Percentiles rank a stretch among this genome's conserved stretches.
phyloP scores from a whole-genome alignment of 2,888 invertebrate genomes.

The Drosophila kambysellisi region DNA sequence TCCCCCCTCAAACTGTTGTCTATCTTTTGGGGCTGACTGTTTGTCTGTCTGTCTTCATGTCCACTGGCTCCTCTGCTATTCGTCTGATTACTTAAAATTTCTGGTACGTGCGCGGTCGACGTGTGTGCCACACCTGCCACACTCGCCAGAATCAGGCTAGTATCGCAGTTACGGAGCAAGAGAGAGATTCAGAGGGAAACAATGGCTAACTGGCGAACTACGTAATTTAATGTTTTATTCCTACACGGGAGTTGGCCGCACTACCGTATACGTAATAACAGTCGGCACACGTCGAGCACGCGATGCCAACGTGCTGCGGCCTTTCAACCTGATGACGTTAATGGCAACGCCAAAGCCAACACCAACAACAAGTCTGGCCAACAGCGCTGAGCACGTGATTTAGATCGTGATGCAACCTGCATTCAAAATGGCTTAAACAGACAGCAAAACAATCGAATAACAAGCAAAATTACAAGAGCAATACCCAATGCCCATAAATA shows the following conservation, averaged over 20 bases:
- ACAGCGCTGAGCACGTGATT: slow-evolving; percentile 47
- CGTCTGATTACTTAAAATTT: slow-evolving; percentile 74
- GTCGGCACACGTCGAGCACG: slow-evolving; percentile 71
- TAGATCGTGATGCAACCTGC: slow-evolving; percentile 8
- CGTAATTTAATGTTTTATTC: slow-evolving; percentile 80
- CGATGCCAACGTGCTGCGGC: slow-evolving; percentile 72
- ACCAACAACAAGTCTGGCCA: slow-evolving; percentile 2
- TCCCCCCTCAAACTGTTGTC: slow-evolving; percentile 6
- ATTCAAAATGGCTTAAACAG: neutral
- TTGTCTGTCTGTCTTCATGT: slow-evolving; percentile 7
- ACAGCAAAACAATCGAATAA: neutral
- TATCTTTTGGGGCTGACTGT: slow-evolving; percentile 27
- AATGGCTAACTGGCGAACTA: slow-evolving; percentile 53
- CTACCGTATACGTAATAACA: slow-evolving; percentile 74
- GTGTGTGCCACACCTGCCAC: slow-evolving; percentile 71
- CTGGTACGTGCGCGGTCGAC: slow-evolving; percentile 68
- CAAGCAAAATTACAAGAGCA: neutral
- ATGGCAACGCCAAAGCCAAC: slow-evolving; percentile 17
- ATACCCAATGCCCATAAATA: neutral
- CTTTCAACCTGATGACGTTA: slow-evolving; percentile 60
- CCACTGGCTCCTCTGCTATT: slow-evolving; percentile 20
- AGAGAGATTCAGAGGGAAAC: slow-evolving; percentile 32
- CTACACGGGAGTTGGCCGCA: slow-evolving; percentile 63
- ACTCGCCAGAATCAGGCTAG: slow-evolving; percentile 30
- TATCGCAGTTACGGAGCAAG: slow-evolving; percentile 23